phyloP scores from a whole-genome alignment of 2,888 invertebrate species.

The Trissolcus brochymenae region DNA sequence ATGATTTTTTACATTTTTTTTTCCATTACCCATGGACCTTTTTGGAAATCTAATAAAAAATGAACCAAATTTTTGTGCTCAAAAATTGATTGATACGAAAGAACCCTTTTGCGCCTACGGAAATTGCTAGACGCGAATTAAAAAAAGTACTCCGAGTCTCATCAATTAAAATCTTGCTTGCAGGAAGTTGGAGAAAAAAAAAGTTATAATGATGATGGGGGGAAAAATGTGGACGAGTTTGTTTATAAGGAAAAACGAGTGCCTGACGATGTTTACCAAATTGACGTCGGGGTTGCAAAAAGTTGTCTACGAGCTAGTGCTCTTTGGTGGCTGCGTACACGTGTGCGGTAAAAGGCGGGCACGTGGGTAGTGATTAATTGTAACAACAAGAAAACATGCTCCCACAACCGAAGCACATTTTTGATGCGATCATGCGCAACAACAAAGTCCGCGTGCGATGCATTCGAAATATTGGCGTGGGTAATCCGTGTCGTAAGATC shows the following conservation, averaged over 20 bases:
- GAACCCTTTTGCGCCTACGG: background rate
- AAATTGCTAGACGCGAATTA: constrained; percentile 7
- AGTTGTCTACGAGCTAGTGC: constrained; percentile 42
- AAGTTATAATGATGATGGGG: too few species aligned
- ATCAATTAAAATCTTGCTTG: constrained; percentile 7
- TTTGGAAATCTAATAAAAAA: background rate
- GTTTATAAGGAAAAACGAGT: constrained; percentile 45
- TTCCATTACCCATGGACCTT: too few species aligned
- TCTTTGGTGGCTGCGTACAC: constrained; percentile 37
- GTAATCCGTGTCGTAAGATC: constrained; percentile 40
- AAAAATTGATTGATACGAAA: too few species aligned
- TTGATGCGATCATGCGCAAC: constrained; percentile 50
- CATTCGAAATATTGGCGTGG: constrained; percentile 44
- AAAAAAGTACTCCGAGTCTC: constrained; percentile 15
- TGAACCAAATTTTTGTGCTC: too few species aligned
- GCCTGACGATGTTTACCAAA: constrained; percentile 24
- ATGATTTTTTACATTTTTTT: background rate
- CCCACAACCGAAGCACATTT: constrained; percentile 47
- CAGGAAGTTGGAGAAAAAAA: too few species aligned
- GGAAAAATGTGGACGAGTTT: background rate
- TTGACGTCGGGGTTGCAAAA: constrained; percentile 24
- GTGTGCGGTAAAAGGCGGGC: constrained; percentile 50
- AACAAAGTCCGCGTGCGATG: constrained; percentile 35
- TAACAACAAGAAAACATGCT: constrained; percentile 57
- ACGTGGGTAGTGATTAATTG: constrained; percentile 57